These are phyloP conservation scores for Himalopsyche anomala DNA, from an alignment of 2,888 invertebrate genomes.

Conservation along the genomic window DNA sequence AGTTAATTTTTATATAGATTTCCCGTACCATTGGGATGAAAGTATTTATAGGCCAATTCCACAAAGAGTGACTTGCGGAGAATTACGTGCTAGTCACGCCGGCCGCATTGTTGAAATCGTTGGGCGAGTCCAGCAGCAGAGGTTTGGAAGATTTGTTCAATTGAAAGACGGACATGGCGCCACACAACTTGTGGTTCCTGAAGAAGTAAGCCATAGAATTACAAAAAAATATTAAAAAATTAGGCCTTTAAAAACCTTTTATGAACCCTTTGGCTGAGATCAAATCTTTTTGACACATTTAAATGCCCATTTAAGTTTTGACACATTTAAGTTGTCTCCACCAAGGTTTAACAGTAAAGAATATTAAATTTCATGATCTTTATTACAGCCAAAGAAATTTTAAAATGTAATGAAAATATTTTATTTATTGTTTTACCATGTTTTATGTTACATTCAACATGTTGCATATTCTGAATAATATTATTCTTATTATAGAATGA, in stretches of 20 bases:
- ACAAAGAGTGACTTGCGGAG: conserved; percentile 76
- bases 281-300: neutral
- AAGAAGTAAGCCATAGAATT: conserved; percentile 67
- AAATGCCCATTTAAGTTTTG: too few species aligned
- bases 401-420: too few species aligned
- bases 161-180: conserved; percentile 80
- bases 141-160: conserved; percentile 78
- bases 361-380: too few species aligned
- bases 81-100: conserved; percentile 74
- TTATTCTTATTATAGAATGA: conserved; percentile 36
- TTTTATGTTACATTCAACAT: neutral
- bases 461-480: neutral
- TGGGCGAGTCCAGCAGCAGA: conserved; percentile 80
- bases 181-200: conserved; percentile 77
- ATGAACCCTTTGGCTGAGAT: neutral
- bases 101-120: conserved; percentile 78
- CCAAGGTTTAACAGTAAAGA: too few species aligned
- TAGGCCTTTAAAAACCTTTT: too few species aligned
- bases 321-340: too few species aligned
- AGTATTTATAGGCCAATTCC: conserved; percentile 66
- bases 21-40: neutral
- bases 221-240: too few species aligned
- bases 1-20: neutral
- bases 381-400: too few species aligned
- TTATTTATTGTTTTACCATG: neutral